A percentile compares a stretch with the other conserved stretches of the same genome.
These are phyloP conservation scores for Chlorodrepanis virens DNA, from an alignment of 2,113 vertebrate species.

Conservation along the genomic window DNA sequence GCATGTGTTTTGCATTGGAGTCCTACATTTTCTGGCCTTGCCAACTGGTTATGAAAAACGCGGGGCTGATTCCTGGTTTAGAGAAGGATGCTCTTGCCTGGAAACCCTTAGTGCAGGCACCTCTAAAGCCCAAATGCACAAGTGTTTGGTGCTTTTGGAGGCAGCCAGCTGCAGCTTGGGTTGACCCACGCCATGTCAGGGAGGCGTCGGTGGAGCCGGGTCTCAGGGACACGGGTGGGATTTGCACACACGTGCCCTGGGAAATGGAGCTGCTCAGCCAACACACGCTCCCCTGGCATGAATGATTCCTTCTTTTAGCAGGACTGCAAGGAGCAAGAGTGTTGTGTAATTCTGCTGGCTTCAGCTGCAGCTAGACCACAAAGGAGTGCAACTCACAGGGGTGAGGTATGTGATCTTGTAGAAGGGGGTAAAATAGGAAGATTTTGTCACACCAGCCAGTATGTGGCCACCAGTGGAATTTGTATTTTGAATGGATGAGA, in stretches of 20 bases:
- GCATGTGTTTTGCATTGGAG: neutral
- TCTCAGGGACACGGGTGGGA: fast-evolving
- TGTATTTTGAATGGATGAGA: neutral
- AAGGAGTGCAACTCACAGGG: neutral
- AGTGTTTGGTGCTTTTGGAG: neutral
- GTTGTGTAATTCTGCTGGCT: neutral
- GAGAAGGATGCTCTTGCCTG: neutral
- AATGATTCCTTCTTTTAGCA: neutral
- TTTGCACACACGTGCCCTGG: neutral
- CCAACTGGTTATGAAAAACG: neutral
- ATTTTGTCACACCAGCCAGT: neutral
- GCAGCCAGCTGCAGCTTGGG: neutral
- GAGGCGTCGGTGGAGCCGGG: fast-evolving
- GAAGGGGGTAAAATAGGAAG: neutral
- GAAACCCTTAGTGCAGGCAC: neutral
- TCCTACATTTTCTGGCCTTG: neutral
- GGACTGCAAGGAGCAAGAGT: neutral
- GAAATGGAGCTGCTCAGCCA: neutral
- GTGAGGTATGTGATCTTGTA: fast-evolving
- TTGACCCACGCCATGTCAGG: fast-evolving
- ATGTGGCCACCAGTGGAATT: neutral
- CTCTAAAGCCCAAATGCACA: neutral
- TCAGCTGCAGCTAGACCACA: neutral
- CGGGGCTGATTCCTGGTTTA: neutral
- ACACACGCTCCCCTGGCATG: fast-evolving